Base-by-base conservation (phyloP, 2,797 vertebrate species). In the Petrocephalus sullivani region DNA sequence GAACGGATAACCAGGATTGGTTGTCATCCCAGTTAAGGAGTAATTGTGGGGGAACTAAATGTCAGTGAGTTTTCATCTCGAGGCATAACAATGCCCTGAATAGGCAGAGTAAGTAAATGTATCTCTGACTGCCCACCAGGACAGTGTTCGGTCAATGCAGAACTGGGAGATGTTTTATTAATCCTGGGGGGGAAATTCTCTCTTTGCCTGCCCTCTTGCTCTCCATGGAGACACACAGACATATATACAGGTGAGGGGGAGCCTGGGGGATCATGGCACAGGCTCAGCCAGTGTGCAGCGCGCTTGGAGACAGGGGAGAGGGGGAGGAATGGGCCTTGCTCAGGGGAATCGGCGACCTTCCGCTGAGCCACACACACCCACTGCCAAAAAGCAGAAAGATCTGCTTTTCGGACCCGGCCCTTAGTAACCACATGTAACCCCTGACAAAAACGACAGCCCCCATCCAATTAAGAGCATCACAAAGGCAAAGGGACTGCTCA, bases 381-480 rank as follows among this genome's bases (percentile, higher is more conserved):
- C 61, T 33, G 28, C 23, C 64, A 67, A 67, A 33, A 67, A 33
- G 10, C 64, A 33, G 28, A 78, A 75, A 78, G 33, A 46, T 46
- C 33, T 37, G 67, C 33, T 41, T 87, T 57, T 53, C 51, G 12
- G 12, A 41, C 33, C 54, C 14, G 67, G 49, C 51, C 54, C 71
- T 71, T 46, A n/a, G n/a, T 10, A 33, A 23, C 57, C 60, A 67
- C 60, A 58, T 60, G 67, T 85, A 78, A 88, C 61, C 51, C 87
- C 8, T 87, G 85, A n/a, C 51, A 60, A 33, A 51, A 84, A 37
- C 49, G 51, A n/a, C 82, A 23, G 53, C 16, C n/a, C 33, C 46
- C 16, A 23, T 87, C 81, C 81, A 75, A 87, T 86, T 85, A 89
- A 85, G 83, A 85, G 16, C 21, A 81, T 57, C 60, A 75, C 51